These are phyloP conservation scores for Acanthosepion pharaonis DNA, from an alignment of 2,888 invertebrate genomes.

Conservation along the genomic window DNA sequence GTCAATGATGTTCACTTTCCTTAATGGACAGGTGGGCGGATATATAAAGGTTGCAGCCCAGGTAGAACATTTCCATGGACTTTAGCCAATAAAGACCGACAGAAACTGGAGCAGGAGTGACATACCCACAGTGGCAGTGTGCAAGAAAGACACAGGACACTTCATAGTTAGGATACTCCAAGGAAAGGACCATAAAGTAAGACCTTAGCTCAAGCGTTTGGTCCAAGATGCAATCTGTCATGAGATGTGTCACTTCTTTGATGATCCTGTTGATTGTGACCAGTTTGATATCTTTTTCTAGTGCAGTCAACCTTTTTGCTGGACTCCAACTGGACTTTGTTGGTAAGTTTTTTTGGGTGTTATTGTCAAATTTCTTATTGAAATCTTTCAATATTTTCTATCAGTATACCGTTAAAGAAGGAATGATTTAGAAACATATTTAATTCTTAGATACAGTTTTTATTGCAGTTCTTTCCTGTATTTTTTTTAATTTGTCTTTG, in stretches of 20 bases:
- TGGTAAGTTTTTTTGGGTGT: not conserved
- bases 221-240: conserved; percentile 20
- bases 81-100: not conserved
- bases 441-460: not conserved
- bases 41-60: conserved; percentile 33
- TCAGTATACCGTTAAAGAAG: not conserved
- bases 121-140: conserved; percentile 25
- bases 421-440: not conserved
- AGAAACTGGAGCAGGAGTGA: not conserved
- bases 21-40: not conserved
- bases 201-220: not conserved
- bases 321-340: conserved; percentile 42
- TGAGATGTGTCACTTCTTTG: not conserved
- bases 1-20: not conserved
- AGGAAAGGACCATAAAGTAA: not conserved
- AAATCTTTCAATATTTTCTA: not conserved
- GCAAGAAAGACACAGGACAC: not conserved
- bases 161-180: not conserved
- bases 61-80: not conserved
- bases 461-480: too few relatives aligned
- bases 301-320: conserved; percentile 41
- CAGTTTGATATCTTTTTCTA: conserved; percentile 37
- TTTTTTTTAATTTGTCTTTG: not conserved
- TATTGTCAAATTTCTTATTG: not conserved
- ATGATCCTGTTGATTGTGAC: not conserved